Evolutionary conservation across 2,797 vertebrate species (phyloP).

Genomic region (Distichodus sexfasciatus): DNA sequence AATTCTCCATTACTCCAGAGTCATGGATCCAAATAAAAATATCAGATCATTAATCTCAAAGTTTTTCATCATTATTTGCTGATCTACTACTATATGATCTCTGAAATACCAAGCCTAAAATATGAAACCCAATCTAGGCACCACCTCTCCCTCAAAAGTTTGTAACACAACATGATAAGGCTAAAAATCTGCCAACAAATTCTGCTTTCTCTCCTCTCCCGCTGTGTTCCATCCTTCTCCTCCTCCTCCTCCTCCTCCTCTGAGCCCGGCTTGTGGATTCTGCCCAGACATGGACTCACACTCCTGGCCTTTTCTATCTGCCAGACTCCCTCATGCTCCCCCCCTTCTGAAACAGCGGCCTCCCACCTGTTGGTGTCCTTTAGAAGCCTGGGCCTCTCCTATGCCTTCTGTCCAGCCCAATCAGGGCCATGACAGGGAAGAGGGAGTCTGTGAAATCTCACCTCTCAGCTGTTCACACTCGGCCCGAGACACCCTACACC

Average conservation of each 20-base stretch:
- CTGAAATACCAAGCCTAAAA: neutral
- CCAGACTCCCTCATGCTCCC: constrained; percentile 64
- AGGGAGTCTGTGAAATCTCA: constrained; percentile 86
- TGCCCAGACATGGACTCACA: constrained; percentile 69
- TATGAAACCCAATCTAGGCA: neutral
- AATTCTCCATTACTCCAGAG: no score
- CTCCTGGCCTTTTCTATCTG: constrained; percentile 76
- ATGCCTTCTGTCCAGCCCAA: constrained; percentile 94
- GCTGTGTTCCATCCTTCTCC: no score
- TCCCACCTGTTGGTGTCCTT: constrained; percentile 96
- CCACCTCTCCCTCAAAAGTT: neutral
- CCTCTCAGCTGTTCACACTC: constrained; percentile 93
- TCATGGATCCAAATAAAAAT: no score
- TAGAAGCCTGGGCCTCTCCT: constrained; percentile 82
- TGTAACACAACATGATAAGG: neutral
- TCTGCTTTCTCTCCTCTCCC: constrained; percentile 34
- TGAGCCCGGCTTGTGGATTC: constrained; percentile 60
- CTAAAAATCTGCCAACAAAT: constrained; percentile 11
- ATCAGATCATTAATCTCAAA: neutral
- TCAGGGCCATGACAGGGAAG: constrained; percentile 86
- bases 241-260: constrained; percentile 66
- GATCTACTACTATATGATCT: neutral
- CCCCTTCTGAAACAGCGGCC: constrained; percentile 71
- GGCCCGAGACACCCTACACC: constrained; percentile 80
- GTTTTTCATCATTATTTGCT: neutral